A percentile compares a stretch with the other conserved stretches of the same genome.
phyloP scores from a whole-genome alignment of 2,888 invertebrate species.

The Patella ulyssiponensis region DNA sequence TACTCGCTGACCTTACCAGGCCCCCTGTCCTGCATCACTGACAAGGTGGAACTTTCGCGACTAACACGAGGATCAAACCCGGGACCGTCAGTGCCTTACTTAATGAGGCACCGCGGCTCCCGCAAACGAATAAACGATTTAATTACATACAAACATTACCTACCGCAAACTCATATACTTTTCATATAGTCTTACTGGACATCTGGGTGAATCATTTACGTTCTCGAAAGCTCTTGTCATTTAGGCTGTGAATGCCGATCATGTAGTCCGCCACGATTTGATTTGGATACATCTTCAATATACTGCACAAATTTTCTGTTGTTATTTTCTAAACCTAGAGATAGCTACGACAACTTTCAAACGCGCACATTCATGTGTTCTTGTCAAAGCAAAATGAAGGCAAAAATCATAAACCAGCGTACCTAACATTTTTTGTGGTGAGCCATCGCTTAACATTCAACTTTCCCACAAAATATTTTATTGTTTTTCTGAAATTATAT shows the following conservation, averaged over 20 bases:
- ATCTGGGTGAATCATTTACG: conserved; percentile 3
- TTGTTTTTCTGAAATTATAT: conserved; percentile 5
- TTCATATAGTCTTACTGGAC: not conserved
- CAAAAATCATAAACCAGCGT: not conserved
- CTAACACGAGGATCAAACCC: no score
- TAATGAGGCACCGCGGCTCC: no score
- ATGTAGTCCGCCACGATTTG: not conserved
- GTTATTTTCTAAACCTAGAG: not conserved
- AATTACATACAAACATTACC: not conserved
- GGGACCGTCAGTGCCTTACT: no score
- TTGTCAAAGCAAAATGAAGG: conserved; percentile 10
- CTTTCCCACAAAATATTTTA: conserved; percentile 4
- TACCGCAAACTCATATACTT: conserved; percentile 8
- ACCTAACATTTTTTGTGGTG: not conserved
- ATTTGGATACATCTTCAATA: conserved; percentile 9
- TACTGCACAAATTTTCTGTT: not conserved
- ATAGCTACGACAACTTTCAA: not conserved
- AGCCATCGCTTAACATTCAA: not conserved
- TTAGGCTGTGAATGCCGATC: not conserved
- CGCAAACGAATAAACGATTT: no score
- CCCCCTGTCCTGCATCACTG: no score
- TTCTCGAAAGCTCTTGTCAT: not conserved
- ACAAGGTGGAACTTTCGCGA: no score
- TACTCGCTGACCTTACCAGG: no score
- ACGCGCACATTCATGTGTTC: not conserved